These are phyloP conservation scores for Thinocorus orbignyianus DNA, from an alignment of 2,113 vertebrate genomes.

Conservation along the genomic window DNA sequence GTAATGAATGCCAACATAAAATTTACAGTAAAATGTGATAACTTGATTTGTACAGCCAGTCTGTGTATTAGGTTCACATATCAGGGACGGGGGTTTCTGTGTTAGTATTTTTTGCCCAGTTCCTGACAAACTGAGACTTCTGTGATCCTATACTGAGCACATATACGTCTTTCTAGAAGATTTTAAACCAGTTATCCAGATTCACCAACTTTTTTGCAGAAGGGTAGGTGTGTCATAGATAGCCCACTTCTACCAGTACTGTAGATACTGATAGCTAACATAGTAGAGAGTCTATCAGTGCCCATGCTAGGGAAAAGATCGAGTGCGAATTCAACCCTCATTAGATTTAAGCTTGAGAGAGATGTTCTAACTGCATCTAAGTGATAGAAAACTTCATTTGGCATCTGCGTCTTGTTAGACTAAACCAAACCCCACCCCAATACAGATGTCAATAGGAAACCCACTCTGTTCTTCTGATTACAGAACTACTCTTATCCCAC, in stretches of 20 bases:
- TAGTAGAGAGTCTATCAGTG: background rate
- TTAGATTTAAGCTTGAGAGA: background rate
- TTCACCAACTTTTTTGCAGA: background rate
- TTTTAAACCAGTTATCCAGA: background rate
- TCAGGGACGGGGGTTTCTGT: background rate
- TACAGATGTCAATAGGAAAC: background rate
- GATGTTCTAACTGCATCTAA: background rate
- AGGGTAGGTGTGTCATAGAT: background rate
- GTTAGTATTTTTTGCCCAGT: background rate
- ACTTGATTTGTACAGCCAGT: background rate
- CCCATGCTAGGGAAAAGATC: background rate
- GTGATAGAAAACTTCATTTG: background rate
- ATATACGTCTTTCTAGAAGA: background rate
- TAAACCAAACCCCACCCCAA: background rate
- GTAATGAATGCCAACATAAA: background rate
- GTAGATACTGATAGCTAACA: background rate
- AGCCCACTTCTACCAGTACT: background rate
- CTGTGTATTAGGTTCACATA: background rate
- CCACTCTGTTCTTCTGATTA: background rate
- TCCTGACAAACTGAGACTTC: background rate
- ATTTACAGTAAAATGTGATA: background rate
- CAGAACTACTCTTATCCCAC: background rate
- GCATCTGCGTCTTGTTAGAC: background rate
- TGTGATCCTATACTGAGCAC: background rate
- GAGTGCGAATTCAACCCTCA: background rate